A percentile compares a stretch with the other conserved stretches of the same genome.
Evolutionary conservation across 2,113 vertebrate genomes (phyloP).

Genomic region (Columba janthina): DNA sequence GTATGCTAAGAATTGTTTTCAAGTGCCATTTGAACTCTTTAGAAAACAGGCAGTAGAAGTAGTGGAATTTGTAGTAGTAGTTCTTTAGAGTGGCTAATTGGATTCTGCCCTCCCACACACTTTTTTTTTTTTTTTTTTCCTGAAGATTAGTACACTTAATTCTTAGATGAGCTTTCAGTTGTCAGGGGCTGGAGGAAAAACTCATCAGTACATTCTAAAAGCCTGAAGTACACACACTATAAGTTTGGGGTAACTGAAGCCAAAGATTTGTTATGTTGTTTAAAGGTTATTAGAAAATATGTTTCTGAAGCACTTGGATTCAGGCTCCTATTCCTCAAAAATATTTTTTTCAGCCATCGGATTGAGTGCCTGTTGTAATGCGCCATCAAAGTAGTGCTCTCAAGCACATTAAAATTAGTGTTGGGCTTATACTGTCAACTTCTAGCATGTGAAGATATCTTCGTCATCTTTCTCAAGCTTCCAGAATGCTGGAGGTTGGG

Average conservation of each 20-base stretch:
- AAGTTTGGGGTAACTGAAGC: not conserved
- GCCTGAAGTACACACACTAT: not conserved
- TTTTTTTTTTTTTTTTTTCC: not conserved
- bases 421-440: not conserved
- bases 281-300: not conserved
- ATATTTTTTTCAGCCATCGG: not conserved
- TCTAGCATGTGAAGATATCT: not conserved
- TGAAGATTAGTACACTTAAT: not conserved
- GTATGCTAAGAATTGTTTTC: not conserved
- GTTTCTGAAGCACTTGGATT: not conserved
- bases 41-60: not conserved
- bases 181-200: not conserved
- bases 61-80: not conserved
- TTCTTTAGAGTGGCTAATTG: not conserved
- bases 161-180: not conserved
- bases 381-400: not conserved
- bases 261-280: not conserved
- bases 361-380: not conserved
- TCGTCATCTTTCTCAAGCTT: not conserved
- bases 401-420: not conserved
- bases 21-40: not conserved
- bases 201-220: not conserved
- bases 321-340: not conserved
- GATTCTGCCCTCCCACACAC: not conserved
- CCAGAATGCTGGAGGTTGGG: not conserved